Percentiles rank a stretch among this genome's conserved stretches.
phyloP scores from a whole-genome alignment of 2,113 vertebrate species.

The Notothenia coriiceps region DNA sequence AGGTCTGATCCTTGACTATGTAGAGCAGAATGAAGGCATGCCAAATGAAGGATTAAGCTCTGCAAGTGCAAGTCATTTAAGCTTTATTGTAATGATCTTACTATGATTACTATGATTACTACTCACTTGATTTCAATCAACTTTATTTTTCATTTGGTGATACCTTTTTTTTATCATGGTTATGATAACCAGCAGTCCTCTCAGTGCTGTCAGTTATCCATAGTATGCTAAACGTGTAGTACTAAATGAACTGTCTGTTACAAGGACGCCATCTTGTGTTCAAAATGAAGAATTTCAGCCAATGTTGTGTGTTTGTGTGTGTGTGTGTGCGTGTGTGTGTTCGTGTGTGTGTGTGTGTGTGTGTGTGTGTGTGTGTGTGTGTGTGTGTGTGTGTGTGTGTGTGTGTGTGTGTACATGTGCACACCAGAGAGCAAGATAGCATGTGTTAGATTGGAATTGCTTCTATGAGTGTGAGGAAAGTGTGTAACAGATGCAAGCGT shows the following conservation, averaged over 20 bases:
- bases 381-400: conserved; percentile 8
- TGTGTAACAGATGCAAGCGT: conserved; percentile 35
- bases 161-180: background rate
- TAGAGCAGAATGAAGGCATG: background rate
- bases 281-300: background rate
- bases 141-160: background rate
- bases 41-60: background rate
- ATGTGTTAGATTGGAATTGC: conserved; percentile 52
- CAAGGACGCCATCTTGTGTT: conserved; percentile 75
- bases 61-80: background rate
- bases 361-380: too few species aligned
- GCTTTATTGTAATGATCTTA: background rate
- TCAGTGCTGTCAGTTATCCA: background rate
- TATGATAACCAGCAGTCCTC: background rate
- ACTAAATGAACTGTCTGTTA: conserved; percentile 32
- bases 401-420: conserved; percentile 1
- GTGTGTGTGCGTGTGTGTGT: too few species aligned
- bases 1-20: background rate
- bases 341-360: too few species aligned
- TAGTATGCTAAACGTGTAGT: background rate
- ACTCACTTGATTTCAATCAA: background rate
- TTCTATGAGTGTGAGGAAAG: conserved; percentile 41
- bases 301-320: too few species aligned
- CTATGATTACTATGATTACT: background rate
- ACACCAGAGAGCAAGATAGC: conserved; percentile 23